Percentiles rank a stretch among this genome's conserved stretches.
Evolutionary conservation across 2,797 vertebrate species (phyloP).

Genomic region (Cottoperca gobio): DNA sequence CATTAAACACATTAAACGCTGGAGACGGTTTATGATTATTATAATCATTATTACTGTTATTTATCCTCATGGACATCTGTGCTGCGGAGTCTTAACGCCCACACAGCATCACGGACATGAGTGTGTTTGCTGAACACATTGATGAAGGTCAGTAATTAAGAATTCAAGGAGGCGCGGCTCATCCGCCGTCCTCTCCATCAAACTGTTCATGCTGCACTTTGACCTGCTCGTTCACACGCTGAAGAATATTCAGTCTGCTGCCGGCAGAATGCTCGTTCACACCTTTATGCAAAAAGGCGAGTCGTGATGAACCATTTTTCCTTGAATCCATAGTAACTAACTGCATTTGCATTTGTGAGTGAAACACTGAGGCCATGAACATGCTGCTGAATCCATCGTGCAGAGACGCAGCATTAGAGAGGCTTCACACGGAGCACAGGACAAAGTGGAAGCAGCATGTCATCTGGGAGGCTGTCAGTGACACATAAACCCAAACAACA

Average conservation of each 20-base stretch:
- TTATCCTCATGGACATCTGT: background rate
- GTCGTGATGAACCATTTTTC: constrained; percentile 58
- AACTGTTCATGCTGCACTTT: constrained; percentile 60
- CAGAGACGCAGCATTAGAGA: constrained; percentile 31
- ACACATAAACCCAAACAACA: background rate
- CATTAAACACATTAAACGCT: background rate
- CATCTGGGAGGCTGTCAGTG: constrained; percentile 4
- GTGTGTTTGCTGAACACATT: background rate
- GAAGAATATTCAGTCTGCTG: constrained; percentile 12
- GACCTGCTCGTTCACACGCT: background rate
- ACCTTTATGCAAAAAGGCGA: constrained; percentile 65
- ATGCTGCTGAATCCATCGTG: constrained; percentile 35
- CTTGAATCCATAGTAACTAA: constrained; percentile 66
- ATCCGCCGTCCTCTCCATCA: constrained; percentile 22
- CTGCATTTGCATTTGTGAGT: constrained; percentile 53
- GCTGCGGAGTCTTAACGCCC: background rate
- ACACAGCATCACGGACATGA: background rate
- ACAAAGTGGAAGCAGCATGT: background rate
- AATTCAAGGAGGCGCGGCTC: constrained; percentile 45
- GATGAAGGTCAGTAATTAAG: constrained; percentile 60
- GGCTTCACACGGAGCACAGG: constrained; percentile 16
- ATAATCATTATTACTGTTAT: background rate
- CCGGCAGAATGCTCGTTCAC: constrained; percentile 38
- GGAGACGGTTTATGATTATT: background rate
- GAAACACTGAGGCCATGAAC: constrained; percentile 37